These are phyloP conservation scores for Goniozus legneri DNA, from an alignment of 1,140 invertebrate species.

Conservation along the genomic window DNA sequence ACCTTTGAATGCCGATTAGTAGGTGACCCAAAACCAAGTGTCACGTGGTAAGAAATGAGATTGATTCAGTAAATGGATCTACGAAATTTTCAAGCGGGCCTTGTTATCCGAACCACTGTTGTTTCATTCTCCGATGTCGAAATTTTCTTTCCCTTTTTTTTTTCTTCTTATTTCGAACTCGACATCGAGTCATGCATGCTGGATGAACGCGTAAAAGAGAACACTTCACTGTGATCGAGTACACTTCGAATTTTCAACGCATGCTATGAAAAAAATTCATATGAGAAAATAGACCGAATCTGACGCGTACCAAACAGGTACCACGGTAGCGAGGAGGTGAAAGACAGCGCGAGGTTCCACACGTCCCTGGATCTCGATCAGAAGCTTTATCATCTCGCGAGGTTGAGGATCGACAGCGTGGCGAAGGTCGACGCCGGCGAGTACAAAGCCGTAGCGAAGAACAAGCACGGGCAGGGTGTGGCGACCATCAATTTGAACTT, in stretches of 20 bases:
- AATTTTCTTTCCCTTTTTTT: neutral
- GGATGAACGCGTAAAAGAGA: too few relatives aligned
- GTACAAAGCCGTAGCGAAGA: slow-evolving; percentile 89
- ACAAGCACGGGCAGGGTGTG: slow-evolving; percentile 85
- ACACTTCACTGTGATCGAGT: too few relatives aligned
- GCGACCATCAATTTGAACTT: slow-evolving; percentile 96
- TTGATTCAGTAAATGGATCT: neutral
- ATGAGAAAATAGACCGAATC: neutral
- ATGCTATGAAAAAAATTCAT: slow-evolving; percentile 1
- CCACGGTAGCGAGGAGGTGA: slow-evolving; percentile 76
- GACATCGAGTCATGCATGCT: too few relatives aligned
- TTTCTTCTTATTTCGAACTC: too few relatives aligned
- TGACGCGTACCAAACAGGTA: slow-evolving; percentile 61
- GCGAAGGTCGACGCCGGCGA: slow-evolving; percentile 85
- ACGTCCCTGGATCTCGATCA: slow-evolving; percentile 79
- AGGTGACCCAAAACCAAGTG: slow-evolving; percentile 87
- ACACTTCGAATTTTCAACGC: neutral
- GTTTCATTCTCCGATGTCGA: neutral
- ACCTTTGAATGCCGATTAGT: slow-evolving; percentile 94
- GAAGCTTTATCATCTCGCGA: slow-evolving; percentile 83
- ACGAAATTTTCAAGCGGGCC: neutral
- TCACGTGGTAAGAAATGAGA: slow-evolving; percentile 77
- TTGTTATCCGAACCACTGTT: too few relatives aligned
- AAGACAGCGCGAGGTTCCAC: slow-evolving; percentile 73
- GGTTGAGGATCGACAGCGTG: slow-evolving; percentile 80